Percentiles rank a stretch among this genome's conserved stretches.
phyloP scores from a whole-genome alignment of 2,888 invertebrate genomes.

The Netelia inedita region DNA sequence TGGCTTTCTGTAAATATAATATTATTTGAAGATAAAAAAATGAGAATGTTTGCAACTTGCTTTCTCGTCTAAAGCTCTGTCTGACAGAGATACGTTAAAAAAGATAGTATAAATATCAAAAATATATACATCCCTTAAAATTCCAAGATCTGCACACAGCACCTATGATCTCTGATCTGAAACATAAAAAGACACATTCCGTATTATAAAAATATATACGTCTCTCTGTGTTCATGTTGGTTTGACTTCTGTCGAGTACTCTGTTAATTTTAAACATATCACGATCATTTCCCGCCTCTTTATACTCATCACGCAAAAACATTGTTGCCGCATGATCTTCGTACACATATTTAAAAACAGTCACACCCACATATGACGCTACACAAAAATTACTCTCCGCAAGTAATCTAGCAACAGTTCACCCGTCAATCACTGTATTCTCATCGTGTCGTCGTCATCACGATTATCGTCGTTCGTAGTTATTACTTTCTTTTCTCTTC shows the following conservation, averaged over 20 bases:
- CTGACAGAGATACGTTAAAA: slow-evolving; percentile 64
- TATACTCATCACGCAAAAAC: slow-evolving; percentile 57
- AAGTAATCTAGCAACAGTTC: slow-evolving; percentile 36
- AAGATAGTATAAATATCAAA: neutral
- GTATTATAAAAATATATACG: slow-evolving; percentile 46
- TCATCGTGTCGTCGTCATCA: slow-evolving; percentile 68
- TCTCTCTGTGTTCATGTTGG: slow-evolving; percentile 77
- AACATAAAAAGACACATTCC: slow-evolving; percentile 50
- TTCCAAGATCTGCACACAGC: slow-evolving; percentile 51
- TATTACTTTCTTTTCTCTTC: slow-evolving; percentile 51
- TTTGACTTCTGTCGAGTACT: slow-evolving; percentile 78
- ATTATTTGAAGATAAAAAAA: slow-evolving; percentile 75
- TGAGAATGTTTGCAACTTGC: slow-evolving; percentile 76
- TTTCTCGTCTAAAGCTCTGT: slow-evolving; percentile 60
- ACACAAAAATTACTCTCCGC: slow-evolving; percentile 14
- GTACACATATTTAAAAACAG: slow-evolving; percentile 39
- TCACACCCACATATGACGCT: neutral
- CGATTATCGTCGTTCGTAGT: slow-evolving; percentile 70
- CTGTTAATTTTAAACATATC: slow-evolving; percentile 28
- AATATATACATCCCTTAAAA: slow-evolving; percentile 16
- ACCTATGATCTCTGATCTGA: slow-evolving; percentile 60
- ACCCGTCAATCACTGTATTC: slow-evolving; percentile 65
- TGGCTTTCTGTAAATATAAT: slow-evolving; percentile 68
- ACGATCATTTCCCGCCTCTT: slow-evolving; percentile 53
- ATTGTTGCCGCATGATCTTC: slow-evolving; percentile 39